A percentile compares a stretch with the other conserved stretches of the same genome.
phyloP scores from a whole-genome alignment of 2,797 vertebrate species.

The Aulostomus chinensis region DNA sequence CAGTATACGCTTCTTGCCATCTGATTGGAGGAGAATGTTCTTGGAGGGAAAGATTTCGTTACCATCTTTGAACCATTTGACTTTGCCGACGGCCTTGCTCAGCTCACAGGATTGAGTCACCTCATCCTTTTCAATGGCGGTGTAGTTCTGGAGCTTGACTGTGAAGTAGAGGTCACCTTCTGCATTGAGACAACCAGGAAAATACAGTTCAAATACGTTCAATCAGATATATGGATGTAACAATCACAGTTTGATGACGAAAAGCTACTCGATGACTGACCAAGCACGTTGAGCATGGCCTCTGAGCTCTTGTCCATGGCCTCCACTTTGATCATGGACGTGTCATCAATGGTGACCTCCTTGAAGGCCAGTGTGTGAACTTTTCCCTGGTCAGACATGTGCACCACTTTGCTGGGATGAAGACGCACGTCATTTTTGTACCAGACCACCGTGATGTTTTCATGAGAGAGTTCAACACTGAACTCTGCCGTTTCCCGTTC shows the following conservation, averaged over 20 bases:
- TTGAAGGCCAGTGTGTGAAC: slow-evolving; percentile 89
- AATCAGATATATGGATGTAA: too few species aligned
- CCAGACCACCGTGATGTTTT: slow-evolving; percentile 91
- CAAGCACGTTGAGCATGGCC: slow-evolving; percentile 95
- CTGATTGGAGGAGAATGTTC: slow-evolving; percentile 81
- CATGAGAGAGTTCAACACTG: slow-evolving; percentile 93
- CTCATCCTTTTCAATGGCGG: slow-evolving; percentile 93
- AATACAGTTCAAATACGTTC: neutral
- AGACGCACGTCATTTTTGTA: slow-evolving; percentile 92
- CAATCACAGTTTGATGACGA: too few species aligned
- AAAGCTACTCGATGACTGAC: too few species aligned
- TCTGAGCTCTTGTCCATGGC: slow-evolving; percentile 85
- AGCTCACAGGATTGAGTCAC: slow-evolving; percentile 92
- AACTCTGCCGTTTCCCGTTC: slow-evolving; percentile 95
- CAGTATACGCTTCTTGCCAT: slow-evolving; percentile 89
- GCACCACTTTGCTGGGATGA: slow-evolving; percentile 92
- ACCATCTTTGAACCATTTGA: slow-evolving; percentile 94
- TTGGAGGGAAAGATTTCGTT: slow-evolving; percentile 90
- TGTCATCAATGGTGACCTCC: slow-evolving; percentile 93
- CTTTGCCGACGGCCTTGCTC: slow-evolving; percentile 89
- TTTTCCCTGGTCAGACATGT: slow-evolving; percentile 87
- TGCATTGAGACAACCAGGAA: slow-evolving; percentile 73
- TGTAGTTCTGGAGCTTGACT: slow-evolving; percentile 93
- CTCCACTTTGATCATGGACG: slow-evolving; percentile 92
- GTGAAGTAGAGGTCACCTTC: slow-evolving; percentile 97